A percentile compares a stretch with the other conserved stretches of the same genome.
phyloP scores from a whole-genome alignment of 2,888 invertebrate genomes.

The Poecilus cupreus region DNA sequence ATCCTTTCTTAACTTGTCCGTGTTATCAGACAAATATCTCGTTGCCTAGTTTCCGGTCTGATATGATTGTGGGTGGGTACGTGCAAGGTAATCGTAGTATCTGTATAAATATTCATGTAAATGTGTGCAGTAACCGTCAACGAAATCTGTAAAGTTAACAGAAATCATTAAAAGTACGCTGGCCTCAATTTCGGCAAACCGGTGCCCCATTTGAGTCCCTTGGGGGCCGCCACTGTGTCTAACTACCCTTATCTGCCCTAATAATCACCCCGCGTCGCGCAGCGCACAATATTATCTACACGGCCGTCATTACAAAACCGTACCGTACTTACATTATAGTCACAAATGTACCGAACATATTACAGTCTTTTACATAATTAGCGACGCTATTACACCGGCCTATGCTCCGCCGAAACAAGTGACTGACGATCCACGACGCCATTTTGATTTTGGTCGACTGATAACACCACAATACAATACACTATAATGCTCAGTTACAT shows the following conservation, averaged over 20 bases:
- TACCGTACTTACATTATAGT: slow-evolving; percentile 22
- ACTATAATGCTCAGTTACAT: too few relatives aligned
- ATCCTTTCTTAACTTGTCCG: not conserved
- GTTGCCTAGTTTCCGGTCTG: too few relatives aligned
- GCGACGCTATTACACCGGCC: not conserved
- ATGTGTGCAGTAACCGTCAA: slow-evolving; percentile 20
- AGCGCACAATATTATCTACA: slow-evolving; percentile 29
- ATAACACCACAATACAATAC: too few relatives aligned
- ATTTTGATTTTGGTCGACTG: too few relatives aligned
- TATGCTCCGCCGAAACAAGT: not conserved
- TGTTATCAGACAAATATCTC: not conserved
- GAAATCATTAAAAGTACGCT: slow-evolving; percentile 38
- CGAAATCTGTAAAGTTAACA: slow-evolving; percentile 15
- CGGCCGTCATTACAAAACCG: not conserved
- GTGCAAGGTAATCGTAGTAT: too few relatives aligned
- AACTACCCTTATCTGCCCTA: slow-evolving; percentile 41
- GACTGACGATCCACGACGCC: too few relatives aligned
- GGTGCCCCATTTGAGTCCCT: not conserved
- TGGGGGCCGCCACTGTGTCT: slow-evolving; percentile 8
- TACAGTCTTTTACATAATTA: slow-evolving; percentile 47
- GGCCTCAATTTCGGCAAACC: slow-evolving; percentile 34
- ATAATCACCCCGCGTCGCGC: slow-evolving; percentile 9
- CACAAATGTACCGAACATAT: slow-evolving; percentile 29
- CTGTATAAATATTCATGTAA: slow-evolving; percentile 29
- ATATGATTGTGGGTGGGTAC: too few relatives aligned